Base-by-base conservation (phyloP, 2,797 vertebrate genomes). In the Rhadinocentrus ornatus region DNA sequence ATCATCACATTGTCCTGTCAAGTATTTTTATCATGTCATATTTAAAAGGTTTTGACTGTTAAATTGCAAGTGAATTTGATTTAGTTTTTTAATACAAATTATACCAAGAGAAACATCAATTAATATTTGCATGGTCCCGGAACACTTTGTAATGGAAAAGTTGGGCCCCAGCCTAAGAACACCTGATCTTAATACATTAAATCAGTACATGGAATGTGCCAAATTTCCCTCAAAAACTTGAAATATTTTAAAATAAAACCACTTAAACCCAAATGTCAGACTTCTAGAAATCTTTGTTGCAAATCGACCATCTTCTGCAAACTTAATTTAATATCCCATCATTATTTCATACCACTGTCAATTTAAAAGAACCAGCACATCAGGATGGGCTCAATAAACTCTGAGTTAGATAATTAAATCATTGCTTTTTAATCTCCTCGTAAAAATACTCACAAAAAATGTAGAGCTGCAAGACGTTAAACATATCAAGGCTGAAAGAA, bases 401-500 rank as follows among this genome's bases (percentile, higher is more conserved):
- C 11, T 20, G 6, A 58, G 7, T 59, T 50, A 15, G 57, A 66
- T 67, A 6, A 62, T 55, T 50, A 15, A 71, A 69, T 63, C 31
- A 1, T 34, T 61, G 4, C 18, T 34, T 13, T 76, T 62, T 31
- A 55, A 58, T 72, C 32, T 71, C 54, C 7, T 26, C 11, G 35
- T 27, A 75, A 83, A 64, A 31, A 34, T 4, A 29, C 6, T 35
- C 37, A 57, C 48, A 69, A 66, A 73, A n/a, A 62, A 12, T 34
- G 24, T 55, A 76, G 67, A 76, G 52, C 77, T 64, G 20, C 7
- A 60, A 58, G 37, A 80, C 48, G 16, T 31, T 34, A 71, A 77
- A 66, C 59, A 79, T 66, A 68, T 70, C 3, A 18, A 50, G 16
- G 24, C 52, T 70, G 54, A 53, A 32, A 59, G 34, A 73, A 76